A percentile compares a stretch with the other conserved stretches of the same genome.
These are phyloP conservation scores for Ptycholaimellus sp. DNA, from an alignment of 2,888 invertebrate genomes.

Conservation along the genomic window DNA sequence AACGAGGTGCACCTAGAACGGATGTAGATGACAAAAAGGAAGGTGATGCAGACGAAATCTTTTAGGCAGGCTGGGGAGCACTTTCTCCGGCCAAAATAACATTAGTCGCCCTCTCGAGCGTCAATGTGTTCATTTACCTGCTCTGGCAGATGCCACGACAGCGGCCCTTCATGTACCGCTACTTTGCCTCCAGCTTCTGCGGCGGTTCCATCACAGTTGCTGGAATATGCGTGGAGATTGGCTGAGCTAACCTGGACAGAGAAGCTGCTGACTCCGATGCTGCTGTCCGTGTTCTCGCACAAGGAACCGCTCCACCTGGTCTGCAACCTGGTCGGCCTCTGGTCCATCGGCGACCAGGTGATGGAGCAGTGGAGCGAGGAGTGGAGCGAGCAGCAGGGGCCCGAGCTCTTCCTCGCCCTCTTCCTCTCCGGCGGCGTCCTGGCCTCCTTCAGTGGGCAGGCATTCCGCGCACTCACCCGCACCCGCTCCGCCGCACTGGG, in stretches of 20 bases:
- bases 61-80: no score
- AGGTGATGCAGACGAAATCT: no score
- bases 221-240: no score
- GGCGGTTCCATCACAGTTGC: neutral
- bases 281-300: conserved; percentile 82
- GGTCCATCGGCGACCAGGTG: conserved; percentile 43
- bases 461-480: conserved; percentile 46
- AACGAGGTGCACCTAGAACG: no score
- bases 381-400: no score
- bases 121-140: conserved; percentile 10
- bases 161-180: conserved; percentile 15
- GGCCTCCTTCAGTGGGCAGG: conserved; percentile 54
- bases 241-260: no score
- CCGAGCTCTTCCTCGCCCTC: conserved; percentile 50
- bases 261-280: no score
- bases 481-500: conserved; percentile 59
- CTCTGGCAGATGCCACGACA: conserved; percentile 14
- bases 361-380: conserved; percentile 12
- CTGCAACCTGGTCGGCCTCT: conserved; percentile 84
- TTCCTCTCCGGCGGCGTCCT: conserved; percentile 51
- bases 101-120: conserved; percentile 4
- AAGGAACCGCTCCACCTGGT: conserved; percentile 58
- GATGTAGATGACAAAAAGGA: no score
- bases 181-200: conserved; percentile 18
- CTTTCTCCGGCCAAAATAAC: no score